Evolutionary conservation across 92 coral and sea anemone species (phyloP).

Genomic region (Bergia puertoricense): DNA sequence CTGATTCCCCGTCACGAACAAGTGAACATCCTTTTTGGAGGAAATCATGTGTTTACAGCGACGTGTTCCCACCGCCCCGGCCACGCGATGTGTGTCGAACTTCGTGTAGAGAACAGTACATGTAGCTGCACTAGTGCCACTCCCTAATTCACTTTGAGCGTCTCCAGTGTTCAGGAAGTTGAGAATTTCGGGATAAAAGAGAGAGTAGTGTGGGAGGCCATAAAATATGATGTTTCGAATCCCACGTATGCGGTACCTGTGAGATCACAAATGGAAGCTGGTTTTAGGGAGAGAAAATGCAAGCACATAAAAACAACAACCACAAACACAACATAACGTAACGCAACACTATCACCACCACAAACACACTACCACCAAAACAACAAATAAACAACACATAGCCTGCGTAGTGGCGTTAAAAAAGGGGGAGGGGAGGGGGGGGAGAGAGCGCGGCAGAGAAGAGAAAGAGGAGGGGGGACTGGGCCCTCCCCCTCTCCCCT

Average conservation of each 20-base stretch:
- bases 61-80: constrained; percentile 77
- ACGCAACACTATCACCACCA: not conserved
- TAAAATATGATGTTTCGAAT: constrained; percentile 93
- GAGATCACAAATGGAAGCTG: not conserved
- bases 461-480: too few relatives aligned
- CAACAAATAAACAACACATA: too few relatives aligned
- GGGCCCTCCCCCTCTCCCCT: too few relatives aligned
- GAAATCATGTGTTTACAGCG: constrained; percentile 88
- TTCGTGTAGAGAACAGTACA: constrained; percentile 80
- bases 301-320: not conserved
- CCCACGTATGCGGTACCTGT: constrained; percentile 90
- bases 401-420: too few relatives aligned
- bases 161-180: constrained; percentile 75
- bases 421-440: too few relatives aligned
- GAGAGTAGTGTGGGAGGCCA: constrained; percentile 89
- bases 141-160: constrained; percentile 38
- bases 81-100: constrained; percentile 73
- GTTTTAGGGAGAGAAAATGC: not conserved
- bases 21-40: constrained; percentile 78
- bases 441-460: too few relatives aligned
- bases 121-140: constrained; percentile 60
- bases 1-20: constrained; percentile 85
- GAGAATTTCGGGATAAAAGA: constrained; percentile 88
- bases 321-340: not conserved
- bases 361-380: too few relatives aligned